Base-by-base conservation (phyloP, 2,113 vertebrate genomes). In the Callopanchax toddi region DNA sequence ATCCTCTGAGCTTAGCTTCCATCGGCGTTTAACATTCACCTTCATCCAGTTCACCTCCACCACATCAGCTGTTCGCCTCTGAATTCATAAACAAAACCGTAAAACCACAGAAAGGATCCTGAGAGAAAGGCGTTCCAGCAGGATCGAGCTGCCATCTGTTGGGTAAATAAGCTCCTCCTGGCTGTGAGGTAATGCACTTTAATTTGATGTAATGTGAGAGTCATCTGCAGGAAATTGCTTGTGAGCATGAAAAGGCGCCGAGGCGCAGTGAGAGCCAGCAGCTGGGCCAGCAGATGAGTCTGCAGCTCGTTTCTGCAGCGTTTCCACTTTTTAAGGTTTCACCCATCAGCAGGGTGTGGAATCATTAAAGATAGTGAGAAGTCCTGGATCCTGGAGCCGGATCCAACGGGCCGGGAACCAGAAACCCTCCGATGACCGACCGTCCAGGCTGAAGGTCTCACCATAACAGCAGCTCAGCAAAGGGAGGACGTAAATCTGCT, bases 171-270 rank as follows among this genome's bases (percentile, higher is more conserved):
- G 76, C 67, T 66, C 76, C 82, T 37, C 44, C 48, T 71, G 76
- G 70, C 64, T 81, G 81, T 79, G 81, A 79, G 78, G 75, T 81
- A 81, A 87, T 75, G 72, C 54, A 60, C 44, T 84, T 85, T 85
- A 64, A 83, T 86, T 85, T 86, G 79, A 88, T 66, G 64, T 81
- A 82, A 85, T 83, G 76, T 74, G 81, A 84, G 85, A 78, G 81
- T 89, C 86, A 84, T 88, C 83, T 84, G 79, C 78, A 74, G 85
- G 78, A 89, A 90, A 90, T 89, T 85, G 76, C 67, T 65, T 75
- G 71, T 67, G 71, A 82, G 79, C 76, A 81, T 78, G 74, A 76
- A 81, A 82, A 79, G 58, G 71, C 65, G 59, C 70, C 26, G 60
- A 83, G 74, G 81, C 84, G 76, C 85, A 74, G 67, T 70, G 83